A percentile compares a stretch with the other conserved stretches of the same genome.
phyloP scores from a whole-genome alignment of 2,888 invertebrate genomes.

The Amphipoea oculea region DNA sequence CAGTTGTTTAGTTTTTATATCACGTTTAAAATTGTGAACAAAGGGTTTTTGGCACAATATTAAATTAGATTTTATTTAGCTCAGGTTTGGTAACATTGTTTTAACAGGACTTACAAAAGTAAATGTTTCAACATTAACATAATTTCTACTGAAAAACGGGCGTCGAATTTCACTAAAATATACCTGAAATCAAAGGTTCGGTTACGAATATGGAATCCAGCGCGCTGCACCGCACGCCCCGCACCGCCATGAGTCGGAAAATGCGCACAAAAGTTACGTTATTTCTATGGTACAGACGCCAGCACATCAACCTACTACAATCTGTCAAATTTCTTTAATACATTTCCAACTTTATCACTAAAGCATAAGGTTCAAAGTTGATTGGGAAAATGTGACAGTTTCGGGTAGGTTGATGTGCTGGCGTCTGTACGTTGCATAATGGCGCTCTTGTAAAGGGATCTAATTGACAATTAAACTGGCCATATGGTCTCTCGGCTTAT shows the following conservation, averaged over 20 bases:
- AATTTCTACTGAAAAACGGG: neutral
- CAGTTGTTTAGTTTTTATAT: constrained; percentile 4
- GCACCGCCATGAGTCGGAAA: neutral
- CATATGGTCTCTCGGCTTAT: neutral
- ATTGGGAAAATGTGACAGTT: too few species aligned
- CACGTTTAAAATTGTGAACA: neutral
- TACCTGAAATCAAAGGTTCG: neutral
- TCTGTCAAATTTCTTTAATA: too few species aligned
- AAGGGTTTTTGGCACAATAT: neutral
- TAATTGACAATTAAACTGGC: neutral
- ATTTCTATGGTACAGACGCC: neutral
- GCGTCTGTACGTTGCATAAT: neutral
- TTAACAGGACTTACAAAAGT: neutral
- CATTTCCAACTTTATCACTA: too few species aligned
- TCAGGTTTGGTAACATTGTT: neutral
- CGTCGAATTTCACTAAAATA: neutral
- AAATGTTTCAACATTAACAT: too few species aligned
- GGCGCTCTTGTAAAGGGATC: neutral
- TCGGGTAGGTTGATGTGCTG: too few species aligned
- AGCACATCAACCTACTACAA: too few species aligned
- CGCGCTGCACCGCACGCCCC: too few species aligned
- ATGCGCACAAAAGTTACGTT: neutral
- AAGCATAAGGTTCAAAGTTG: too few species aligned
- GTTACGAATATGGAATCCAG: neutral
- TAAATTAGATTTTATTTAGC: constrained; percentile 7